Evolutionary conservation across 2,113 vertebrate species (phyloP), one percentile per base, ranked within the genome.

Genomic region (Bos indicus): DNA sequence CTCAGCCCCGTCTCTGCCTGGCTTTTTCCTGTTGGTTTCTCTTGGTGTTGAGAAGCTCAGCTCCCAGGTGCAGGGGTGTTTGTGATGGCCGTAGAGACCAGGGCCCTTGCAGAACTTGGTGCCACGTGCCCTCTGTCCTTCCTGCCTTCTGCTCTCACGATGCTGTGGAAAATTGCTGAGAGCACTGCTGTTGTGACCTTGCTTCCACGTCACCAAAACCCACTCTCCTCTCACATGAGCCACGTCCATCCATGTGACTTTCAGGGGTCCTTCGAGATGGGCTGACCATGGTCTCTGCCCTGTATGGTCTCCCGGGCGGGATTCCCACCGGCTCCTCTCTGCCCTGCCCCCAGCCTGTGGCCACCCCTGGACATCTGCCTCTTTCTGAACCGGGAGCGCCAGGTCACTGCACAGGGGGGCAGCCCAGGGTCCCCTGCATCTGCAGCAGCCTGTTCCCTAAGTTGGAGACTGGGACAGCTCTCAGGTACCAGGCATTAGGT

Each of bases 241-340:
- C 0, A 1, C 1, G 43, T 17, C 43, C 8, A 1, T 12, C 46
- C 15, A 1, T 6, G 17, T 3, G 17, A 0, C 9, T 8, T 12
- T 15, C 91, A 11, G 46, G 30, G 3, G 0, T 0, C 16, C 60
- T 25, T 21, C 25, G 7, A 36, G 43, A 28, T 5, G 25, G 46
- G 23, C 51, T 23, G 26, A 7, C 10, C 7, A 0, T 9, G 15
- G 9, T 36, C 67, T 36, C n/a, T 71, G n/a, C n/a, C 2, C 33
- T 71, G 28, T 15, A 19, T 5, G 5, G 28, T 11, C 26, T 26
- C 43, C 4, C 10, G 16, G 25, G 6, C 12, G 10, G 16, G 8
- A 21, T 21, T 28, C 46, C 23, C 23, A 1, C 10, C 19, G 6
- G 48, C 7, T n/a, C 6, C 36, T 46, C 3, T 77, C 86, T 21